Percentiles rank a stretch among this genome's conserved stretches.
Conservation (phyloP, 2,888 invertebrate genomes). For the Ferrisia virgata region DNA sequence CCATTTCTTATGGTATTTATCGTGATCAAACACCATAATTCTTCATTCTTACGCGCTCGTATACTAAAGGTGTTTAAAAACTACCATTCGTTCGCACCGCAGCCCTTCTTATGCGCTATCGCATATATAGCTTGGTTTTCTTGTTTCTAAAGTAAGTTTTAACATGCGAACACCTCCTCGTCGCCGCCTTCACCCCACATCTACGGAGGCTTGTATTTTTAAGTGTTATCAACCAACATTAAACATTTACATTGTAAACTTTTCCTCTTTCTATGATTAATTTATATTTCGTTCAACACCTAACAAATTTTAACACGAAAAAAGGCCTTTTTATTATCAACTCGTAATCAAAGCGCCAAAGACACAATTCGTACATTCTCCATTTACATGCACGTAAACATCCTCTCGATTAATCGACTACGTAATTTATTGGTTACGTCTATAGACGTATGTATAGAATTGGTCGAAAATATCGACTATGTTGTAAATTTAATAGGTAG, state of each 20-base stretch:
- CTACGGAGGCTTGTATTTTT: background rate
- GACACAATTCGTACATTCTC: background rate
- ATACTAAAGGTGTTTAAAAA: conserved; percentile 24
- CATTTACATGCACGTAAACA: background rate
- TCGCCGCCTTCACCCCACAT: background rate
- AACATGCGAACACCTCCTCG: conserved; percentile 2
- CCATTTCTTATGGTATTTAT: conserved; percentile 25
- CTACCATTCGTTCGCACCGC: conserved; percentile 5
- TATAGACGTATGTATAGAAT: no score
- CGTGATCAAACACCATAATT: conserved; percentile 32
- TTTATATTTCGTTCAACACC: conserved; percentile 24
- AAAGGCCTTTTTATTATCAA: background rate
- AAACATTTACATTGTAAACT: conserved; percentile 28
- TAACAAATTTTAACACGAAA: conserved; percentile 26
- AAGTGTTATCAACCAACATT: conserved; percentile 17
- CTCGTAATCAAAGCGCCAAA: conserved; percentile 4
- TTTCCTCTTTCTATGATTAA: conserved; percentile 22
- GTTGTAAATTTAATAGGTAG: background rate
- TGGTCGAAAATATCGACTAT: background rate
- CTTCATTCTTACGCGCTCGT: conserved; percentile 14
- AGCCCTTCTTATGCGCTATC: background rate
- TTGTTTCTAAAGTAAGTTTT: conserved; percentile 3
- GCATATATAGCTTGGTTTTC: background rate
- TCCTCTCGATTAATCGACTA: background rate
- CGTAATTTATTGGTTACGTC: background rate